Base-by-base conservation (phyloP, 2,113 vertebrate species). In the Sceloporus undulatus region DNA sequence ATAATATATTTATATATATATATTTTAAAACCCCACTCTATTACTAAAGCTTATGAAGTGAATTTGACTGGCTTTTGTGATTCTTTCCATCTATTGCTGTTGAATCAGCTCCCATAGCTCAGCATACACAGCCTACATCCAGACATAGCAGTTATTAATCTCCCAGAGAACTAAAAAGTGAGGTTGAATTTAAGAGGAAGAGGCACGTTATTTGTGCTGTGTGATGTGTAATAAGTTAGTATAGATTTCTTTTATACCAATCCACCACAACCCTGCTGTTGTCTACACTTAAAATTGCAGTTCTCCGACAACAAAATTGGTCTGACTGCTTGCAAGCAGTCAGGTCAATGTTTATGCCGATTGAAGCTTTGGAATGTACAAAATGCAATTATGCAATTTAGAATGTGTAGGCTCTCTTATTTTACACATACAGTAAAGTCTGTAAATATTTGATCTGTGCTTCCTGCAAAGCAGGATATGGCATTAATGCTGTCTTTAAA, bases 151-250 rank as follows among this genome's bases (percentile, higher is more conserved):
- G 66, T 54, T 70, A 87, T 87, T 70, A 52, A 27, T 52, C 77
- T 86, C 38, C 78, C 4, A 73, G 52, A 80, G 48, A 56, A 14
- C 77, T 56, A 66, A 40, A 59, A 73, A 87, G 68, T 8, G 34
- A 80, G 65, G 48, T 65, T 85, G 71, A 85, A 85, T 75, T 74
- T 85, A 74, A 79, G 79, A 54, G 42, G 48, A 71, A 71, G 65
- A 79, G 29, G 23, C 85, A 87, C 29, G 23, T 38, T 71, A 80
- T 16, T 56, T 34, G 66, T 19, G 71, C 13, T 59, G 70, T 75
- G 71, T 62, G 85, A 71, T 71, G n/a, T 40, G 48, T 86, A 86
- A 79, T 80, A 87, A 59, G 75, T 79, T 79, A 68, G 48, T 87
- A 87, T 59, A 80, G 85, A 80, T 87, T 87, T 68, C 9, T 68